Conservation (phyloP, 1,140 invertebrate genomes). For the Temnothorax nylanderi region DNA sequence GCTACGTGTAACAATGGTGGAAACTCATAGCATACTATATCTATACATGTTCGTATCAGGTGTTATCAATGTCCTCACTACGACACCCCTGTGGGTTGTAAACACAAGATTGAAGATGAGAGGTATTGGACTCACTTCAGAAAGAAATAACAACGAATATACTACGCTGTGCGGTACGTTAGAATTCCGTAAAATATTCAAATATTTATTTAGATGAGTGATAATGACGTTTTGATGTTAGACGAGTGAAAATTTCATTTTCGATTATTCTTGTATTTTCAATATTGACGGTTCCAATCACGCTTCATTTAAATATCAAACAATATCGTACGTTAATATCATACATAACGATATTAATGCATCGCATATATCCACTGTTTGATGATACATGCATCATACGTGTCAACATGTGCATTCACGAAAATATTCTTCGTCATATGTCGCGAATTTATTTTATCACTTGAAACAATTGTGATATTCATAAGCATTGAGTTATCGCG, state of each 20-base stretch:
- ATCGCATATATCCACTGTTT: background rate
- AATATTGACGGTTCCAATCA: background rate
- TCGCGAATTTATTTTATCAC: background rate
- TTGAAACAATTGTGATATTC: background rate
- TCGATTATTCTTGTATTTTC: background rate
- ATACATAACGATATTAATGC: background rate
- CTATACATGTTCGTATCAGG: conserved; percentile 83
- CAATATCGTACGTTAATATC: background rate
- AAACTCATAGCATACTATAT: background rate
- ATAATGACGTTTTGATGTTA: too few relatives aligned
- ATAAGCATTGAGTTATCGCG: background rate
- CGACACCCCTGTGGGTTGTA: conserved; percentile 96
- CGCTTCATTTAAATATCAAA: conserved; percentile 2
- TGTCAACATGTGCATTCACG: background rate
- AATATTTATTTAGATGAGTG: background rate
- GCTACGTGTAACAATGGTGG: background rate
- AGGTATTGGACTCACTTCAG: conserved; percentile 80
- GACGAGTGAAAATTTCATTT: background rate
- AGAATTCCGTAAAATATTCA: conserved; percentile 27
- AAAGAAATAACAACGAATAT: conserved; percentile 80
- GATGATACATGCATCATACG: background rate
- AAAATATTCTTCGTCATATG: background rate
- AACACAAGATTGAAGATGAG: conserved; percentile 94
- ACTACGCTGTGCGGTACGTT: conserved; percentile 86
- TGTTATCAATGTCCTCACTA: conserved; percentile 93